phyloP scores from a whole-genome alignment of 2,113 vertebrate genomes.

The Corynorhinus townsendii region DNA sequence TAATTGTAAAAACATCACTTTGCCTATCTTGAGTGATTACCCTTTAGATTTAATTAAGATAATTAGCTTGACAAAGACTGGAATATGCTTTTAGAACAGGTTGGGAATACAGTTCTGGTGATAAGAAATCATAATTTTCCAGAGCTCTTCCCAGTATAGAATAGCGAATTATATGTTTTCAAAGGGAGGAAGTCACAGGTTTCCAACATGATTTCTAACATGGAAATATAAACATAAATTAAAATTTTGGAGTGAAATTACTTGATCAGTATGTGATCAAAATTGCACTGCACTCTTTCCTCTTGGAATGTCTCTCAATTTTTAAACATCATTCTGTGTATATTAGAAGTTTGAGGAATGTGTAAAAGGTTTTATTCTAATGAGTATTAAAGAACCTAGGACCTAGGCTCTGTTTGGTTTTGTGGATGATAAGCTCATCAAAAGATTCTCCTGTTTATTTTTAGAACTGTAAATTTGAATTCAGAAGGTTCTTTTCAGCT shows the following conservation, averaged over 20 bases:
- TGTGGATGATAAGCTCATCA: neutral
- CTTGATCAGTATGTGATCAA: neutral
- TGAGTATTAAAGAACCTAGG: neutral
- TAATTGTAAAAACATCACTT: neutral
- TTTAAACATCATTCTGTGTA: neutral
- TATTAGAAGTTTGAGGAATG: neutral
- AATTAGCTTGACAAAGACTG: constrained; percentile 19
- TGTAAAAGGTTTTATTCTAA: constrained; percentile 10
- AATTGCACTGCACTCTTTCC: neutral
- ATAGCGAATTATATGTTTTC: constrained; percentile 28
- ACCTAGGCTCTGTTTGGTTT: neutral
- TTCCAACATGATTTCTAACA: constrained; percentile 39
- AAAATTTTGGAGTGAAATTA: constrained; percentile 30
- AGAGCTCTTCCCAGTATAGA: constrained; percentile 9
- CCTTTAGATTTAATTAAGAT: neutral
- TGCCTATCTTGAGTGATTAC: neutral
- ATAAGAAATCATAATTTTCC: constrained; percentile 44
- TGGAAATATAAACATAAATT: constrained; percentile 22
- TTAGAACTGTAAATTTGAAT: constrained; percentile 45
- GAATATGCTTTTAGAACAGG: constrained; percentile 23
- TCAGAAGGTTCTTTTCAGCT: constrained; percentile 20
- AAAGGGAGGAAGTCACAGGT: neutral
- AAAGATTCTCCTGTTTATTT: constrained; percentile 31
- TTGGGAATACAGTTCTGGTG: constrained; percentile 28
- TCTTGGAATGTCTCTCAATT: constrained; percentile 14